Evolutionary conservation across 2,888 invertebrate genomes (phyloP), one percentile per base, ranked within the genome.

Genomic region (Molanna angustata): DNA sequence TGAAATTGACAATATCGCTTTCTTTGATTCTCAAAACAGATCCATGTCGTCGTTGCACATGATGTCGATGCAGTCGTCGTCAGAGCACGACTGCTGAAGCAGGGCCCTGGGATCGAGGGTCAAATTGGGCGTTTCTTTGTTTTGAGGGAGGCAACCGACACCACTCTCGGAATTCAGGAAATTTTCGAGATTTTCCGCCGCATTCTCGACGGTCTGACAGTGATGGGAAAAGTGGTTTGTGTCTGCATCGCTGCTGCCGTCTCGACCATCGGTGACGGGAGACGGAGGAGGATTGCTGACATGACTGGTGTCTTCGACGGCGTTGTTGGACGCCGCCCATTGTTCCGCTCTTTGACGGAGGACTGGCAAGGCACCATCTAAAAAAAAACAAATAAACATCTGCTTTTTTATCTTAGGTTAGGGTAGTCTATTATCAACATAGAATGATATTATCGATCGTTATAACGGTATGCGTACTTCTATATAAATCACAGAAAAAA

Each of bases 271-370:
- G 0, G 86, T 88, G 22, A 84, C 90, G 0, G 90, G 90, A 19
- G 89, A 90, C 3, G 90, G 90, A 9, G 90, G 90, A 40, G 90
- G 90, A 72, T 90, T 90, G 1, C 80, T 82, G 27, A 80, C 77
- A 44, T 76, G 76, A 58, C 78, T 76, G 1, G 68, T 65, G 62
- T 70, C 69, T 6, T 69, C 71, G 6, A 68, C 66, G 64, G 79
- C 78, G 17, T 82, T 80, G 51, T 71, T 70, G 42, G 79, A 76
- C 19, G 67, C 71, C 19, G 62, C 59, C 46, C 70, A 70, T 31
- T 80, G 71, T 64, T 86, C 85, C 14, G 83, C 81, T 54, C 83
- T 75, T 0, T 82, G 83, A 21, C 84, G 64, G 3, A 86, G 65
- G 11, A 83, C 81, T 0, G 86, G 85, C 50, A 86, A 67, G 62